A percentile compares a stretch with the other conserved stretches of the same genome.
phyloP scores from a whole-genome alignment of 2,888 invertebrate genomes.

The Nephrotoma appendiculata region DNA sequence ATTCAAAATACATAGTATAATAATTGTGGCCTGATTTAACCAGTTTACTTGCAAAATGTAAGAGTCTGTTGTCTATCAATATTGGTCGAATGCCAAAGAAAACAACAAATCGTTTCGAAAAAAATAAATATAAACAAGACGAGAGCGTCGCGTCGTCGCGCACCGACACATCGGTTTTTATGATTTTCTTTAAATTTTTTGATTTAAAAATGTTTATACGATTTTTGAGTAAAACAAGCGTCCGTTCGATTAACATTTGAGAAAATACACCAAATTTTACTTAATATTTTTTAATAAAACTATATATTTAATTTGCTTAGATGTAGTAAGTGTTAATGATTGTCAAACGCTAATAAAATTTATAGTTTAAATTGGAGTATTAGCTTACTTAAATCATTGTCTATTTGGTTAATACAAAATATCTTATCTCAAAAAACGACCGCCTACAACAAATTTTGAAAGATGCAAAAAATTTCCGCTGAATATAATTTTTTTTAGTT shows the following conservation, averaged over 20 bases:
- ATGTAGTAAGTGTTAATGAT: not conserved
- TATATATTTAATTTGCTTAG: not conserved
- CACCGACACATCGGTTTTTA: not conserved
- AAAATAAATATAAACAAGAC: not conserved
- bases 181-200: not conserved
- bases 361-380: not conserved
- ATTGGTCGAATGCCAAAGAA: not conserved
- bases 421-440: not conserved
- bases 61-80: not conserved
- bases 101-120: not conserved
- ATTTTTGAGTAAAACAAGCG: not conserved
- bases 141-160: not conserved
- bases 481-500: not conserved
- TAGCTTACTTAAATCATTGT: not conserved
- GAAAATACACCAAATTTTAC: not conserved
- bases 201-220: not conserved
- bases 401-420: not conserved
- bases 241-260: not conserved
- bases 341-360: not conserved
- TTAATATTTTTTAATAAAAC: not conserved
- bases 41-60: not conserved
- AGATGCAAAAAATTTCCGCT: not conserved
- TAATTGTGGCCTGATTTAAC: not conserved
- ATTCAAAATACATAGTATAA: not conserved
- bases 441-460: not conserved